Conservation (phyloP, 2,797 vertebrate species). For the Hemitrygon akajei region DNA sequence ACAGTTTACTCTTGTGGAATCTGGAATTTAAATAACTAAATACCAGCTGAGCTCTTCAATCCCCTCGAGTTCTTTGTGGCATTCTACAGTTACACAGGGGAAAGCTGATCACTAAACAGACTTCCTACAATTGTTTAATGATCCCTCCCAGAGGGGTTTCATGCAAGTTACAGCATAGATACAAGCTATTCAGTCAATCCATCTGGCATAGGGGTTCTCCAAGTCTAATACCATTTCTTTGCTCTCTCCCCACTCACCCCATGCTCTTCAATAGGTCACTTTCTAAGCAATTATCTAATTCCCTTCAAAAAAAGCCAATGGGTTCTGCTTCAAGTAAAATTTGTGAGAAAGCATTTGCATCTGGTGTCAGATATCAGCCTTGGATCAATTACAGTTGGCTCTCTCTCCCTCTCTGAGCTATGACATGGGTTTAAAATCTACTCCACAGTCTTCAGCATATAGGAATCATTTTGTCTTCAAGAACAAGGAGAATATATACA, state of each 20-base stretch:
- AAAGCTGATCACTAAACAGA: background rate
- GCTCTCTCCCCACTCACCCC: background rate
- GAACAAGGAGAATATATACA: too few relatives aligned
- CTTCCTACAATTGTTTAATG: slow-evolving; percentile 32
- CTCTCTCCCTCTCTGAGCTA: background rate
- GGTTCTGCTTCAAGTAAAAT: background rate
- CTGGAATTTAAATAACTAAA: slow-evolving; percentile 31
- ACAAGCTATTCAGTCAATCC: background rate
- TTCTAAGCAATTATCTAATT: background rate
- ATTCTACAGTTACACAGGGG: slow-evolving; percentile 4
- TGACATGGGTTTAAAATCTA: background rate
- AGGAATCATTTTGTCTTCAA: background rate
- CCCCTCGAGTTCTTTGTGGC: background rate
- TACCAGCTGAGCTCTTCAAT: slow-evolving; percentile 20
- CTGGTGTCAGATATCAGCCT: background rate
- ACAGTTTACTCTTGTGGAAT: background rate
- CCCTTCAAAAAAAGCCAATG: background rate
- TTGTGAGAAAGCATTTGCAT: background rate
- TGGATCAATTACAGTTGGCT: background rate
- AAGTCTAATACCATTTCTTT: background rate
- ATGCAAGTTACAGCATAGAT: background rate
- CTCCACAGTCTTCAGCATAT: background rate
- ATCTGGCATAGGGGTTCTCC: background rate
- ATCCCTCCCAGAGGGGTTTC: slow-evolving; percentile 8
- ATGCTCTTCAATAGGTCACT: background rate